Conservation (phyloP, 2,113 vertebrate genomes). For the Spermophilus dauricus region DNA sequence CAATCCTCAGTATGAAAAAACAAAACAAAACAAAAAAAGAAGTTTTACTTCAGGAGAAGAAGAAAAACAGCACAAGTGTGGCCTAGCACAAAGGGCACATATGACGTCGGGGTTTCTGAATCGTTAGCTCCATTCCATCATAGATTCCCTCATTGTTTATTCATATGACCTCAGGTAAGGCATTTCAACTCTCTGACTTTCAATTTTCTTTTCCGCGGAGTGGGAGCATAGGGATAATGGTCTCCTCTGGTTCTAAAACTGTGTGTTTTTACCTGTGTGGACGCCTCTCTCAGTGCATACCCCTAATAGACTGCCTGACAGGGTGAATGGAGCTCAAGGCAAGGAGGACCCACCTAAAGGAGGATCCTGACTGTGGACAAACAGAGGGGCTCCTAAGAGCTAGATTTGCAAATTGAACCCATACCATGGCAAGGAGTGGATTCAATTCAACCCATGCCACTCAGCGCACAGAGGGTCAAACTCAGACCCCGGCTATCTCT, state of each 20-base stretch:
- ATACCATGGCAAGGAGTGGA: neutral
- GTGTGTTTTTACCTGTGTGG: neutral
- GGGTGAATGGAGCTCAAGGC: neutral
- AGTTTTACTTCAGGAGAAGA: neutral
- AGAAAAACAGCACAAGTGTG: neutral
- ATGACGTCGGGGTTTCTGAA: neutral
- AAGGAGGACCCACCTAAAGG: neutral
- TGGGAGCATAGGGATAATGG: neutral
- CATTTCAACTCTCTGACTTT: neutral
- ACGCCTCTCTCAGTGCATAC: neutral
- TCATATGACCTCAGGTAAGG: neutral
- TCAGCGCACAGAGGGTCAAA: neutral
- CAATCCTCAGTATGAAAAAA: too few relatives aligned
- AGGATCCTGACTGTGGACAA: neutral
- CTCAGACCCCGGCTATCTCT: neutral
- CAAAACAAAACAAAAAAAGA: neutral
- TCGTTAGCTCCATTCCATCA: neutral
- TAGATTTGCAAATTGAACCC: too few relatives aligned
- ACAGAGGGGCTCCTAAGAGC: neutral
- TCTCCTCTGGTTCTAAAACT: neutral
- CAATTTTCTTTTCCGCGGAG: conserved; percentile 8
- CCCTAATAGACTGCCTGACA: neutral
- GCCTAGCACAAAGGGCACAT: neutral
- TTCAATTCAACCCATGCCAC: too few relatives aligned
- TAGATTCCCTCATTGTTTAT: neutral